These are phyloP conservation scores for Neosilurus hyrtlii DNA, from an alignment of 2,797 vertebrate genomes.

Conservation along the genomic window DNA sequence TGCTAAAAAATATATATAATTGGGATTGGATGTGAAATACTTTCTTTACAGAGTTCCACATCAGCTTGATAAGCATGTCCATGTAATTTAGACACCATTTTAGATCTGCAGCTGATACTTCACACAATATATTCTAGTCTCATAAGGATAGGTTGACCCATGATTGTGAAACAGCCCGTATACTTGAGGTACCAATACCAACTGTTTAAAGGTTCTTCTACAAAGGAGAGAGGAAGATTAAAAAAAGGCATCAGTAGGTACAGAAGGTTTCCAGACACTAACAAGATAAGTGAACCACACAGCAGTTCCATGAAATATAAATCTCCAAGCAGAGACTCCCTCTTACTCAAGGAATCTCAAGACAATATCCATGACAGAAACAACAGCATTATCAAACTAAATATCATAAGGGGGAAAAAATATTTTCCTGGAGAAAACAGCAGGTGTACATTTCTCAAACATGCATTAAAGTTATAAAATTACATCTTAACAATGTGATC, in stretches of 20 bases:
- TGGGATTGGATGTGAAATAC: too few relatives aligned
- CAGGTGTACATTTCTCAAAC: background rate
- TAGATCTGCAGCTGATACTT: too few relatives aligned
- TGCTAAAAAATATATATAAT: too few relatives aligned
- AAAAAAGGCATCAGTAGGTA: background rate
- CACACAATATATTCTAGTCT: too few relatives aligned
- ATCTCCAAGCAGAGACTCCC: background rate
- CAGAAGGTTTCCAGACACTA: constrained; percentile 6
- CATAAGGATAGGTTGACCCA: too few relatives aligned
- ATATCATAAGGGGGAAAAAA: background rate
- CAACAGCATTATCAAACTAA: background rate
- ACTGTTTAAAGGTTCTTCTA: background rate
- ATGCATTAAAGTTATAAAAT: background rate
- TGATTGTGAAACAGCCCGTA: too few relatives aligned
- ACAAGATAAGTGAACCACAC: background rate
- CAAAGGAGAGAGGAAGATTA: background rate
- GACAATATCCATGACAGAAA: background rate
- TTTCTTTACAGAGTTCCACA: too few relatives aligned
- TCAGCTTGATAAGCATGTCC: too few relatives aligned
- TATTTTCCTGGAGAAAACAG: background rate
- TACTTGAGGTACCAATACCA: background rate
- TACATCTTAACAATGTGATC: too few relatives aligned
- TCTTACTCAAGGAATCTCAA: constrained; percentile 3
- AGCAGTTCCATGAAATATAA: background rate
- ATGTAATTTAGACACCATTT: too few relatives aligned